phyloP scores from a whole-genome alignment of 37 sponge, comb jelly and placozoan species.

The Mnemiopsis leidyi region DNA sequence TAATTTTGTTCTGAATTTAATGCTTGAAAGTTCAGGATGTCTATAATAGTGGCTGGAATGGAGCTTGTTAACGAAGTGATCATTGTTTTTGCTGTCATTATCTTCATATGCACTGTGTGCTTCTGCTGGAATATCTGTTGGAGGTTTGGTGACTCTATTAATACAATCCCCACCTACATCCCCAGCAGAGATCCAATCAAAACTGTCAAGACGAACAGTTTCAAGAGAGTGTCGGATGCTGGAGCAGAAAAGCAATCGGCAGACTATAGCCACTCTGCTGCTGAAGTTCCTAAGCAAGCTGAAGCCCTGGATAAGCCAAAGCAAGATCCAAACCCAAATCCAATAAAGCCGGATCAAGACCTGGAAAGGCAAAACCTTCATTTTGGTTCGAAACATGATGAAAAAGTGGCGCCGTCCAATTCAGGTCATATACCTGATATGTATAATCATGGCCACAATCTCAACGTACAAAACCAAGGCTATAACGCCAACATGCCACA shows the following conservation, averaged over 20 bases:
- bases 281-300: background rate
- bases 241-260: too few relatives aligned
- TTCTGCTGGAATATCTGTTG: background rate
- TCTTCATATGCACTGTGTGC: background rate
- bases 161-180: too few relatives aligned
- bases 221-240: background rate
- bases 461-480: too few relatives aligned
- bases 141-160: background rate
- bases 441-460: background rate
- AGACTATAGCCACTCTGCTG: background rate
- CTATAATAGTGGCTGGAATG: background rate
- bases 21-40: background rate
- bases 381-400: too few relatives aligned
- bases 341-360: background rate
- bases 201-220: background rate
- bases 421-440: too few relatives aligned
- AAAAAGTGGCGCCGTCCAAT: too few relatives aligned
- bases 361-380: background rate
- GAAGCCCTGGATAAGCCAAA: too few relatives aligned
- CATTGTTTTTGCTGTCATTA: background rate
- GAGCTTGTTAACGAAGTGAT: conserved; percentile 19
- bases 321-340: too few relatives aligned
- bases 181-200: background rate
- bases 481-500: too few relatives aligned
- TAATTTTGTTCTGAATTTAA: too few relatives aligned